phyloP scores from a whole-genome alignment of 1,140 invertebrate genomes.

The Drosophila setifemur region DNA sequence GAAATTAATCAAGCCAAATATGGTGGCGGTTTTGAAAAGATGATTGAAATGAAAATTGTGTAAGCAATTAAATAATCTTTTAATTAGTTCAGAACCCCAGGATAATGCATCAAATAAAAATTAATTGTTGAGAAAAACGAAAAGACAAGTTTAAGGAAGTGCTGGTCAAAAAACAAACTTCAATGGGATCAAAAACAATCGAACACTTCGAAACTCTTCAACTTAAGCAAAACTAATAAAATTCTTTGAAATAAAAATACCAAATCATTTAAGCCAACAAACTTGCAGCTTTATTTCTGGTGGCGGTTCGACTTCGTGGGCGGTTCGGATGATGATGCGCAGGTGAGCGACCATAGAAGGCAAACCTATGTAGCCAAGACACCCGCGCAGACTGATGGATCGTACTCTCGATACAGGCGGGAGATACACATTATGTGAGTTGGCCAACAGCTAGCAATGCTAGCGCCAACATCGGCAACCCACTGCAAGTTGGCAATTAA shows the following conservation, averaged over 20 bases:
- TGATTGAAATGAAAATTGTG: background rate
- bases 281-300: conserved; percentile 38
- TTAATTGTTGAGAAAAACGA: too few species aligned
- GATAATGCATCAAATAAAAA: too few species aligned
- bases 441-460: conserved; percentile 48
- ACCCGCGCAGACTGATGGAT: conserved; percentile 61
- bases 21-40: background rate
- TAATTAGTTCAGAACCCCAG: background rate
- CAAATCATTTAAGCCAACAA: conserved; percentile 51
- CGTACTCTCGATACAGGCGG: conserved; percentile 19
- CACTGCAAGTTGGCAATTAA: conserved; percentile 72
- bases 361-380: conserved; percentile 67
- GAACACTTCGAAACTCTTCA: background rate
- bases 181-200: background rate
- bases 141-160: too few species aligned
- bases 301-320: conserved; percentile 30
- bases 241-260: conserved; percentile 13
- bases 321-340: conserved; percentile 57
- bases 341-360: conserved; percentile 75
- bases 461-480: conserved; percentile 44
- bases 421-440: conserved; percentile 51
- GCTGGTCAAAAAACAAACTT: too few species aligned
- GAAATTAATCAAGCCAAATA: background rate
- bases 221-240: conserved; percentile 7
- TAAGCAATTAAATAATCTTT: background rate